Evolutionary conservation across 2,888 invertebrate genomes (phyloP).

Genomic region (Thyatira batis): DNA sequence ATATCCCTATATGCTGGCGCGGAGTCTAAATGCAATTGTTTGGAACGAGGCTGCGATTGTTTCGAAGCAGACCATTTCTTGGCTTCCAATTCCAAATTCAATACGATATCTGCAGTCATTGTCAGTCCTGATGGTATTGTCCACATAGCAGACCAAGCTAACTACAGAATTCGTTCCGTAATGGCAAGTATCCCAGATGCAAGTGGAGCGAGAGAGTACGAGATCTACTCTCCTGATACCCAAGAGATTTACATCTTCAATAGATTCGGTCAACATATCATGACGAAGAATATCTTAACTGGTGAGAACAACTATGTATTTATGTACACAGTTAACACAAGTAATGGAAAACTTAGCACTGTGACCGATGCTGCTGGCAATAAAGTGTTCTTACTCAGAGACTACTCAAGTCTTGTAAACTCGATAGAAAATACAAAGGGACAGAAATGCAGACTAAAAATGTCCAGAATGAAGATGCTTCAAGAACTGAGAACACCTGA

Average conservation of each 20-base stretch:
- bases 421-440: slow-evolving; percentile 97
- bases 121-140: slow-evolving; percentile 97
- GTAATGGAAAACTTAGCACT: slow-evolving; percentile 95
- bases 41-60: slow-evolving; percentile 95
- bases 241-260: slow-evolving; percentile 97
- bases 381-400: slow-evolving; percentile 91
- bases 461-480: slow-evolving; percentile 96
- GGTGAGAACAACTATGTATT: slow-evolving; percentile 96
- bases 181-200: slow-evolving; percentile 95
- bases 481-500: slow-evolving; percentile 95
- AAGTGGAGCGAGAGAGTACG: slow-evolving; percentile 92
- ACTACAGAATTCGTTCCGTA: slow-evolving; percentile 92
- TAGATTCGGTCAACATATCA: slow-evolving; percentile 96
- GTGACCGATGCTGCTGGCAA: slow-evolving; percentile 97
- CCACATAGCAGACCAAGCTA: slow-evolving; percentile 97
- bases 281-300: slow-evolving; percentile 96
- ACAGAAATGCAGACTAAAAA: slow-evolving; percentile 93
- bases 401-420: slow-evolving; percentile 94
- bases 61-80: slow-evolving; percentile 95
- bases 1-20: slow-evolving; percentile 97
- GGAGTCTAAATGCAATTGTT: slow-evolving; percentile 96
- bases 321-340: slow-evolving; percentile 97
- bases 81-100: slow-evolving; percentile 96
- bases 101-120: slow-evolving; percentile 95
- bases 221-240: slow-evolving; percentile 96